A percentile compares a stretch with the other conserved stretches of the same genome.
Conservation (phyloP, 2,113 vertebrate species). For the Alligator mississippiensis region DNA sequence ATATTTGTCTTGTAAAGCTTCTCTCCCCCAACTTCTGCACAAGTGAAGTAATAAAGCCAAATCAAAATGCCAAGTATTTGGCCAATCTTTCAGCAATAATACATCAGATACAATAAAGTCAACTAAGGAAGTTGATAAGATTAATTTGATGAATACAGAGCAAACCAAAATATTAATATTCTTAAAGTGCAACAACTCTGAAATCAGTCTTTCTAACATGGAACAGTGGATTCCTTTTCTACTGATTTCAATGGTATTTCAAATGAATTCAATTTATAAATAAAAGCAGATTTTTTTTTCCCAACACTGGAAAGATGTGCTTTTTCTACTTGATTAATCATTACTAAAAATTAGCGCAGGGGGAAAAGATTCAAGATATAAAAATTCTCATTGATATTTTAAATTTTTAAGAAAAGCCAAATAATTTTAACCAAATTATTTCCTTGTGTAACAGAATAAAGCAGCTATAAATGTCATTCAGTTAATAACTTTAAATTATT, state of each 20-base stretch:
- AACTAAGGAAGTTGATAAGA: not conserved
- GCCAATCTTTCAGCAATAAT: not conserved
- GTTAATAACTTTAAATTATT: too few relatives aligned
- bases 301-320: slow-evolving; percentile 30
- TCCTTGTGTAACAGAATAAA: too few relatives aligned
- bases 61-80: not conserved
- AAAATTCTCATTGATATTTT: not conserved
- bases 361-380: slow-evolving; percentile 37
- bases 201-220: slow-evolving; percentile 42
- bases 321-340: slow-evolving; percentile 11
- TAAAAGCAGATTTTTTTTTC: slow-evolving; percentile 50
- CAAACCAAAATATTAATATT: slow-evolving; percentile 6
- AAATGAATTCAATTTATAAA: slow-evolving; percentile 58
- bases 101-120: not conserved
- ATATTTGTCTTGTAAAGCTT: not conserved
- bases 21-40: not conserved
- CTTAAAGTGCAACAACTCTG: slow-evolving; percentile 13
- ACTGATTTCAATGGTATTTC: slow-evolving; percentile 53
- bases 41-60: not conserved
- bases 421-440: not conserved
- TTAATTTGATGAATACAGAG: not conserved
- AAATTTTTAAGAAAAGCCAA: not conserved
- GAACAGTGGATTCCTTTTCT: slow-evolving; percentile 17
- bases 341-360: slow-evolving; percentile 33
- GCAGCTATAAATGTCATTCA: too few relatives aligned